Evolutionary conservation across 2,113 vertebrate species (phyloP), one percentile per base, ranked within the genome.

Genomic region (Panthera leo): DNA sequence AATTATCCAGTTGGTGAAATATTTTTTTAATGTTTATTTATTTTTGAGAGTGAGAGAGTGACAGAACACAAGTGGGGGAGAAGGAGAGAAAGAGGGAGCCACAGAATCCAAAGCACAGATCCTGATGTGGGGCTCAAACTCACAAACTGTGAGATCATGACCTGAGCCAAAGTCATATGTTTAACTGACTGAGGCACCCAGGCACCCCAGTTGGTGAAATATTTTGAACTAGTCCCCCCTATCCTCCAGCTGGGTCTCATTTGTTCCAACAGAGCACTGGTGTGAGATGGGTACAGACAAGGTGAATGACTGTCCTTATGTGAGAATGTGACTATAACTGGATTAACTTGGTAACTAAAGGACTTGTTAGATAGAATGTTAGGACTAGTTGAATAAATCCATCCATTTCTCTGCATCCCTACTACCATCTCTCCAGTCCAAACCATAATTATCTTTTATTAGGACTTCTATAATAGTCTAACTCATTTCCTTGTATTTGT

Each of bases 1-100:
- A 89, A 85, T 95, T 75, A 92, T 31, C 45, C 18, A 79, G 19
- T 68, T 67, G 86, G 55, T 91, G 65, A 90, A 94, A 86, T 90
- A 36, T 45, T 92, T 80, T 95, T 55, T 61, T 61, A 21, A 61
- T 23, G 19, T 61, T 61, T 61, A 61, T 61, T 61, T 61, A 8
- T 61, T 58, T 58, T 16, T 45, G 58, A 61, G 58, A 61, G 55
- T 19, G 55, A 58, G 21, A 23, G 58, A 61, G 58, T 23, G 58
- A 23, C 7, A 61, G 21, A 61, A 21, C 58, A 21, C 21, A 19
- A 61, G 21, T 9, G 19, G 21, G 58, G 18, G 58, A 61, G 58
- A 61, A 61, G 58, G 19, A 61, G 58, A 61, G 58, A 61, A 61
- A 61, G 58, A 61, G 58, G 58, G 21, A 61, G 58, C 8, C 58